Evolutionary conservation across 1,140 invertebrate genomes (phyloP).

Genomic region (Lordiphosa mommai): DNA sequence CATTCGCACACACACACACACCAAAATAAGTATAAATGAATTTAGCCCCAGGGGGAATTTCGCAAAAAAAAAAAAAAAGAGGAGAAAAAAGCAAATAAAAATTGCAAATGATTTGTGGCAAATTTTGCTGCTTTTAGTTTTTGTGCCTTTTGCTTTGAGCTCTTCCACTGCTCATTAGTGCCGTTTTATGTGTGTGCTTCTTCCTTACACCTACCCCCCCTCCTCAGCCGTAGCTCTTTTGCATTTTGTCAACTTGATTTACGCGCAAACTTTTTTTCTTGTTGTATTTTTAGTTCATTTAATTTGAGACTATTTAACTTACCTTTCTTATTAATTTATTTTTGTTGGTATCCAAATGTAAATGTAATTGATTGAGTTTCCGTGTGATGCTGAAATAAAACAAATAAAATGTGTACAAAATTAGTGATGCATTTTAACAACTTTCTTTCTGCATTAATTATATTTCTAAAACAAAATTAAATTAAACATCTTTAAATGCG

Average conservation of each 20-base stretch:
- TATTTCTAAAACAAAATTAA: too few relatives aligned
- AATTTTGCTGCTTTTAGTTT: slow-evolving; percentile 66
- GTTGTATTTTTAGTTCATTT: slow-evolving; percentile 26
- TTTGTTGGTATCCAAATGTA: background rate
- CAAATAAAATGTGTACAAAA: too few relatives aligned
- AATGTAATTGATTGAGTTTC: too few relatives aligned
- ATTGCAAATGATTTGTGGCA: slow-evolving; percentile 74
- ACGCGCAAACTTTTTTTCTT: slow-evolving; percentile 40
- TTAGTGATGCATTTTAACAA: too few relatives aligned
- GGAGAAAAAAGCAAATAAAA: slow-evolving; percentile 45
- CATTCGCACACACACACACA: slow-evolving; percentile 58
- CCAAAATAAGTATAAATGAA: slow-evolving; percentile 57
- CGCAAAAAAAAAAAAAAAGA: slow-evolving; percentile 44
- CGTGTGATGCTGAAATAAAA: too few relatives aligned
- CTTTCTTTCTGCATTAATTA: too few relatives aligned
- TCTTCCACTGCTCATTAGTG: slow-evolving; percentile 65
- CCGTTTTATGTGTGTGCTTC: slow-evolving; percentile 44
- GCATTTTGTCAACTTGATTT: slow-evolving; percentile 73
- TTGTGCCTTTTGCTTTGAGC: slow-evolving; percentile 51
- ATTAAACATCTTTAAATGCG: too few relatives aligned
- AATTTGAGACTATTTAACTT: too few relatives aligned
- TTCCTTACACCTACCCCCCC: slow-evolving; percentile 1
- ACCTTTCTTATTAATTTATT: background rate
- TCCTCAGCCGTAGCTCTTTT: slow-evolving; percentile 18
- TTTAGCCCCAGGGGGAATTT: slow-evolving; percentile 70